phyloP scores from a whole-genome alignment of 2,797 vertebrate genomes.

The Rachycentron canadum region DNA sequence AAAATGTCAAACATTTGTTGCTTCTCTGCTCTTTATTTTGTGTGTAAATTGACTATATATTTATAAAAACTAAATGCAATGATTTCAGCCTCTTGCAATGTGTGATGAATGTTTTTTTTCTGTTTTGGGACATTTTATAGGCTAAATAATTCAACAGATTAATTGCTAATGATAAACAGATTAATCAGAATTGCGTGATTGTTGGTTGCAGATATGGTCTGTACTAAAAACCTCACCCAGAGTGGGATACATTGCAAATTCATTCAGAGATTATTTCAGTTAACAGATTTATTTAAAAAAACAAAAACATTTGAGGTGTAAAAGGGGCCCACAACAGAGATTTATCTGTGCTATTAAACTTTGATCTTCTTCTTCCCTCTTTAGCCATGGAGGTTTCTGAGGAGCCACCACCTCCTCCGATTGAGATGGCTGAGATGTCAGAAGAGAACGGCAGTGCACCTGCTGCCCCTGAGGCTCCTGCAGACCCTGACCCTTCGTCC shows the following conservation, averaged over 20 bases:
- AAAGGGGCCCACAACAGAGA: background rate
- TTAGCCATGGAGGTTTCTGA: constrained; percentile 72
- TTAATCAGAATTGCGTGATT: too few relatives aligned
- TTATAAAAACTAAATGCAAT: too few relatives aligned
- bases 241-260: background rate
- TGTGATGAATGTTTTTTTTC: too few relatives aligned
- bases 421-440: constrained; percentile 49
- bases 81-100: background rate
- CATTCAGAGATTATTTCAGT: background rate
- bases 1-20: background rate
- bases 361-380: background rate
- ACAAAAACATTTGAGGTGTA: background rate
- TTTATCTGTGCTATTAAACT: background rate
- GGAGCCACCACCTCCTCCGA: constrained; percentile 22
- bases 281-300: background rate
- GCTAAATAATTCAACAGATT: too few relatives aligned
- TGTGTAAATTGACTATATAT: too few relatives aligned
- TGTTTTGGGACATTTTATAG: too few relatives aligned
- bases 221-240: too few relatives aligned
- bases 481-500: constrained; percentile 24
- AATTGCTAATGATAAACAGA: too few relatives aligned
- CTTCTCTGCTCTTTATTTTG: too few relatives aligned
- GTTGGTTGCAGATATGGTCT: too few relatives aligned
- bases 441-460: constrained; percentile 64
- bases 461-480: constrained; percentile 27